Evolutionary conservation across 2,113 vertebrate genomes (phyloP).

Genomic region (Nycticryphes semicollaris): DNA sequence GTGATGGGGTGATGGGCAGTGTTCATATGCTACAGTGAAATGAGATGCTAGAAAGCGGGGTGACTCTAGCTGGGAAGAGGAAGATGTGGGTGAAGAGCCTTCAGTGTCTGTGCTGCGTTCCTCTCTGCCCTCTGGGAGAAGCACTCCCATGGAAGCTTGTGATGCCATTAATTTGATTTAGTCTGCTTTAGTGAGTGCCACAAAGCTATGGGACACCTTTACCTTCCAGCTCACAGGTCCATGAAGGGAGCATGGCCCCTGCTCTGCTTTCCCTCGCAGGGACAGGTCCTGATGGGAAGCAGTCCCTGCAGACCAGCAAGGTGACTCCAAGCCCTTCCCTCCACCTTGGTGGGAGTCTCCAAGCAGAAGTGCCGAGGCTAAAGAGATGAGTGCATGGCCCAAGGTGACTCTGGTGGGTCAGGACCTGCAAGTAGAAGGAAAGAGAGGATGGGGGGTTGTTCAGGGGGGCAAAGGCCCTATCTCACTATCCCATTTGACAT

Average conservation of each 20-base stretch:
- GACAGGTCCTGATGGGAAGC: background rate
- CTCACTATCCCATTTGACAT: background rate
- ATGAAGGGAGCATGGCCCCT: background rate
- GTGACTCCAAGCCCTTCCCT: background rate
- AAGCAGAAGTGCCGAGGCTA: background rate
- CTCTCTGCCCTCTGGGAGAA: background rate
- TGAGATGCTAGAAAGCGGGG: background rate
- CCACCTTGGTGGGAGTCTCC: background rate
- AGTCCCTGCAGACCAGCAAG: background rate
- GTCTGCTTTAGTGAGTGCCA: background rate
- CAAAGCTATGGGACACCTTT: background rate
- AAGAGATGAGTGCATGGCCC: background rate
- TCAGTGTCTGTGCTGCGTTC: background rate
- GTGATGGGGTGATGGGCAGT: background rate
- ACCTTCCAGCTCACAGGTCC: background rate
- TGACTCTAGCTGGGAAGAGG: background rate
- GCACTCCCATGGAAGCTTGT: background rate
- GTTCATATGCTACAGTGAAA: background rate
- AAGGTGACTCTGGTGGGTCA: background rate
- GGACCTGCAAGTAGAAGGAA: background rate
- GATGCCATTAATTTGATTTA: background rate
- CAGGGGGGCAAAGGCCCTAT: background rate
- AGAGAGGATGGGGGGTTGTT: background rate
- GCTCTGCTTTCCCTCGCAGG: background rate
- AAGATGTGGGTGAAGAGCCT: background rate